A percentile compares a stretch with the other conserved stretches of the same genome.
Evolutionary conservation across 2,113 vertebrate species (phyloP).

Genomic region (Tamias sibiricus): DNA sequence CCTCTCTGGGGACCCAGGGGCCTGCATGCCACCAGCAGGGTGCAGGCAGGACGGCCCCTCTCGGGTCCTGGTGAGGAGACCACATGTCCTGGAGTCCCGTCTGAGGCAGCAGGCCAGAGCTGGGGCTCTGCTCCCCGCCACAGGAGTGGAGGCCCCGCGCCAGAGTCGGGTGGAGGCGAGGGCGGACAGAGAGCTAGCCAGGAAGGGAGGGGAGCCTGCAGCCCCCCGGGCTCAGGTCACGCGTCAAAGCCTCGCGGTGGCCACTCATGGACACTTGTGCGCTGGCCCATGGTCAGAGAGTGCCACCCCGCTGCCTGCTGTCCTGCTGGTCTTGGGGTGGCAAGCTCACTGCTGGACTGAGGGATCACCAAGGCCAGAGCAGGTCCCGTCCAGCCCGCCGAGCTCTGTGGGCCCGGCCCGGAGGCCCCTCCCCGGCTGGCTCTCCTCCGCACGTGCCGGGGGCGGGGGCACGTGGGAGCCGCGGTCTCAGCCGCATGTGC

Average conservation of each 20-base stretch:
- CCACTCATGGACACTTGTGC: background rate
- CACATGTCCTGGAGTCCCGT: too few relatives aligned
- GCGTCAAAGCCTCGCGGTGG: background rate
- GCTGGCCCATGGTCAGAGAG: background rate
- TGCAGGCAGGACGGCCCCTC: background rate
- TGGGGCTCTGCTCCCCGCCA: background rate
- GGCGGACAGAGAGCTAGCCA: background rate
- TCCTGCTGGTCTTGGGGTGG: background rate
- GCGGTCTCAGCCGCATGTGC: too few relatives aligned
- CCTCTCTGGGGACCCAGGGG: background rate
- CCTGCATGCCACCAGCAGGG: too few relatives aligned
- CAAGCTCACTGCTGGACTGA: background rate
- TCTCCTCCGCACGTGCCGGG: background rate
- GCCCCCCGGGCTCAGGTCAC: too few relatives aligned
- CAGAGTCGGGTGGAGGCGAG: background rate
- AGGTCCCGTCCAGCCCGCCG: fast-evolving
- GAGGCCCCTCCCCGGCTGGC: too few relatives aligned
- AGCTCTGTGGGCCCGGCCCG: too few relatives aligned
- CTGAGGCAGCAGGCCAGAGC: too few relatives aligned
- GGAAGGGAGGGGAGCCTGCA: too few relatives aligned
- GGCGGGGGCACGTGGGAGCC: too few relatives aligned
- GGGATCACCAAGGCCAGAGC: background rate
- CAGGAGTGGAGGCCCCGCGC: too few relatives aligned
- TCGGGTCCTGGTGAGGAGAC: too few relatives aligned
- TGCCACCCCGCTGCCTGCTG: background rate